These are phyloP conservation scores for Malurus cyaneus DNA, from an alignment of 2,113 vertebrate species.

Conservation along the genomic window DNA sequence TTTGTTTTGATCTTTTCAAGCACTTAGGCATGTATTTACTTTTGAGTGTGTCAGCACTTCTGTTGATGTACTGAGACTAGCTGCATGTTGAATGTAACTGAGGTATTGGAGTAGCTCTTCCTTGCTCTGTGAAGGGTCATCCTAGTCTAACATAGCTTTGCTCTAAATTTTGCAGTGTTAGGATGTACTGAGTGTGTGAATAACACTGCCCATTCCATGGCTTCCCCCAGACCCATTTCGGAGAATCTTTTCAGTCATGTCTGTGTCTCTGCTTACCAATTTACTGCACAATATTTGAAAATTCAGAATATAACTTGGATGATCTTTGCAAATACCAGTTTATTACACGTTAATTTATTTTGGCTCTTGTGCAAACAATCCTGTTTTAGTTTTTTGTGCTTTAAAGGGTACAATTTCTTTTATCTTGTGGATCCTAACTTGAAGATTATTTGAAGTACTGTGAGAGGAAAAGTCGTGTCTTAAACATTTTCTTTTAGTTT, in stretches of 20 bases:
- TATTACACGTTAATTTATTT: neutral
- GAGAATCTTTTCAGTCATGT: neutral
- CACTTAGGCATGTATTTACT: neutral
- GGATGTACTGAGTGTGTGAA: neutral
- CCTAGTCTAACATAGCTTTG: neutral
- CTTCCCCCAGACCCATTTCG: neutral
- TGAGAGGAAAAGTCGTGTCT: neutral
- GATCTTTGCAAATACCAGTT: neutral
- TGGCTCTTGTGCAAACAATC: neutral
- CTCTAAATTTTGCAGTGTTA: neutral
- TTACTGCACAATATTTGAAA: neutral
- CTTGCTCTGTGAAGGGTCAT: neutral
- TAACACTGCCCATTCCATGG: neutral
- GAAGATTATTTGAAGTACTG: neutral
- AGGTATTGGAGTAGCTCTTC: neutral
- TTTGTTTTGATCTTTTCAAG: neutral
- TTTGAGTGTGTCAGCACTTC: neutral
- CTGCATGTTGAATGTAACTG: neutral
- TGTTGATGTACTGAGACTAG: neutral
- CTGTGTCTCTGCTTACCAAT: neutral
- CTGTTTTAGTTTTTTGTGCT: neutral
- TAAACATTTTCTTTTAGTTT: neutral
- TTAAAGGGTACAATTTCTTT: neutral
- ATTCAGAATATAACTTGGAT: neutral
- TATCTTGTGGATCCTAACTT: neutral